Conservation (phyloP, 2,797 vertebrate genomes). For the Columba guinea region DNA sequence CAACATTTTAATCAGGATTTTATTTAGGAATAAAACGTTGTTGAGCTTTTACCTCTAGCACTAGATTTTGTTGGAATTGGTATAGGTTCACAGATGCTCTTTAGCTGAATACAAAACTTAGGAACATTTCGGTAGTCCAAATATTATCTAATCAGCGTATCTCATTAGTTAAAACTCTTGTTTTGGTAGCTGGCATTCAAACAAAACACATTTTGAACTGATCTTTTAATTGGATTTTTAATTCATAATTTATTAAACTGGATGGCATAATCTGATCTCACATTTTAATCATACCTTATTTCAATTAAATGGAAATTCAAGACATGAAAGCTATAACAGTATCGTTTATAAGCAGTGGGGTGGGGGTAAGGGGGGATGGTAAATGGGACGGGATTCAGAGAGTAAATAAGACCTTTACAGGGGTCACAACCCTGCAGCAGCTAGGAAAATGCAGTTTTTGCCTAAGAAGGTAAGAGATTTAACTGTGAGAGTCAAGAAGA, state of each 20-base stretch:
- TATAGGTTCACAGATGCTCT: neutral
- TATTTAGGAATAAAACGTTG: neutral
- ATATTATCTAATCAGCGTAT: constrained; percentile 28
- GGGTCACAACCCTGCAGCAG: neutral
- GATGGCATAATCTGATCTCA: neutral
- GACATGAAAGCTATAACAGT: neutral
- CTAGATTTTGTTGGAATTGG: neutral
- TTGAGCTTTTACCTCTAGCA: neutral
- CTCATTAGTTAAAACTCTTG: constrained; percentile 7
- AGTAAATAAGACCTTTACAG: neutral
- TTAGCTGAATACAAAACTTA: neutral
- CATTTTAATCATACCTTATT: neutral
- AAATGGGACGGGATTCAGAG: neutral
- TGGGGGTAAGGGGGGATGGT: fast-evolving
- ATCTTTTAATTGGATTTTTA: constrained; percentile 19
- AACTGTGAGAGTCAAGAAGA: neutral
- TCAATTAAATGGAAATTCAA: neutral
- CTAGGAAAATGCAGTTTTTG: neutral
- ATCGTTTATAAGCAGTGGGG: neutral
- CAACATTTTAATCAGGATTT: neutral
- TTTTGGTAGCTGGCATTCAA: neutral
- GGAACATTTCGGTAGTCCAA: neutral
- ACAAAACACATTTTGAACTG: neutral
- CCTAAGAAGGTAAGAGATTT: neutral
- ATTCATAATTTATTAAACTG: neutral